Percentiles rank a stretch among this genome's conserved stretches.
phyloP scores from a whole-genome alignment of 37 sponge, comb jelly and placozoan species.

The Lycopodina hypogea region DNA sequence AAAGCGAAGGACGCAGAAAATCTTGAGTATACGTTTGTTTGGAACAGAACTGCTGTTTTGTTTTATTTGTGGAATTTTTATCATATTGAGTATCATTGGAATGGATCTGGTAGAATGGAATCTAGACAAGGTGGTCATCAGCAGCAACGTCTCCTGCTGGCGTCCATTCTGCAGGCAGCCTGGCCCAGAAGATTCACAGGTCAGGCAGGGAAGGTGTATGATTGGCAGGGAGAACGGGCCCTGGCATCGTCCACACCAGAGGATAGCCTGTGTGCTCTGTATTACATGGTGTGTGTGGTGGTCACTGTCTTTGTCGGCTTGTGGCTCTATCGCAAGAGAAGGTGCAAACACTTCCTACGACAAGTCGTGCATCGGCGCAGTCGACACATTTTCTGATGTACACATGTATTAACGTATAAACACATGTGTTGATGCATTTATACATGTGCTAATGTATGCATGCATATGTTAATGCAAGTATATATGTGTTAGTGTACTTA shows the following conservation, averaged over 20 bases:
- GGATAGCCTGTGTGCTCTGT: constrained; percentile 6
- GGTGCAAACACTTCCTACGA: neutral
- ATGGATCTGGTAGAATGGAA: neutral
- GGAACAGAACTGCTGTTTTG: constrained; percentile 64
- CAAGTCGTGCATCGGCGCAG: no score
- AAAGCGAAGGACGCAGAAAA: no score
- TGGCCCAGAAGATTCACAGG: constrained; percentile 30
- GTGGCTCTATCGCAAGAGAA: constrained; percentile 8
- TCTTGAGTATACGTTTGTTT: neutral
- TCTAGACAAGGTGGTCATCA: neutral
- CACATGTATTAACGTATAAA: no score
- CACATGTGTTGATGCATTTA: no score
- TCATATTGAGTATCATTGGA: neutral
- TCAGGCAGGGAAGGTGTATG: neutral
- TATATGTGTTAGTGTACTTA: no score
- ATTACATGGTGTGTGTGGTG: constrained; percentile 14
- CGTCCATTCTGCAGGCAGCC: constrained; percentile 29
- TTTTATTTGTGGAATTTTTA: constrained; percentile 60
- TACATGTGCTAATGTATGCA: no score
- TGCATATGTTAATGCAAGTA: no score
- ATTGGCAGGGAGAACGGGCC: neutral
- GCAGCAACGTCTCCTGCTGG: neutral
- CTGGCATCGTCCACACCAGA: constrained; percentile 2
- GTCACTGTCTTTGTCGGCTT: neutral
- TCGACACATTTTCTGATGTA: neutral